Percentiles rank a stretch among this genome's conserved stretches.
Conservation (phyloP, 2,888 invertebrate genomes). For the Arge pagana region DNA sequence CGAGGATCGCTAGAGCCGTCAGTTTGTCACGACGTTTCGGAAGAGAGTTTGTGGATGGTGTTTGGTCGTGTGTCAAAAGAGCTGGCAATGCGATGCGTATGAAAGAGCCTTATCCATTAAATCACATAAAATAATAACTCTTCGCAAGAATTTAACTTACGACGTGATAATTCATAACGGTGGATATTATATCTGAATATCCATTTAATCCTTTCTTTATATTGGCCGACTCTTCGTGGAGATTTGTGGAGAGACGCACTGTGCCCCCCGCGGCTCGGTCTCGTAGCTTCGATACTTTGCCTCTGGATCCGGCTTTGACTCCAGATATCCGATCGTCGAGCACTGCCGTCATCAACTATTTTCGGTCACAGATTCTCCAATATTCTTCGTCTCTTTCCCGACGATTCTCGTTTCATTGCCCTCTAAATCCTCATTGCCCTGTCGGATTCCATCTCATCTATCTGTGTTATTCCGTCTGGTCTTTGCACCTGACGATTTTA, state of each 20-base stretch:
- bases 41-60: no score
- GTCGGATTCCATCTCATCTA: no score
- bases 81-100: no score
- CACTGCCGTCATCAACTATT: conserved; percentile 10
- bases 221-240: conserved; percentile 34
- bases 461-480: no score
- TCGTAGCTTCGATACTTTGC: conserved; percentile 10
- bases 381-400: no score
- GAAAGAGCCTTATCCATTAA: conserved; percentile 37
- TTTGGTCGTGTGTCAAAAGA: no score
- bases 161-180: conserved; percentile 48
- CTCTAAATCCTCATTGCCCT: no score
- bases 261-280: conserved; percentile 12
- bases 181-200: conserved; percentile 43
- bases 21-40: no score
- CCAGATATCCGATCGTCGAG: conserved; percentile 1
- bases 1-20: no score
- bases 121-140: conserved; percentile 47
- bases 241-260: conserved; percentile 42
- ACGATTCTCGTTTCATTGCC: no score
- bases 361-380: no score
- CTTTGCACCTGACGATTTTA: no score
- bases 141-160: conserved; percentile 38
- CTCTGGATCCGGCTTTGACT: conserved; percentile 8
- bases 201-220: conserved; percentile 49